Conservation (phyloP, 2,113 vertebrate genomes). For the Epinephelus fuscoguttatus region DNA sequence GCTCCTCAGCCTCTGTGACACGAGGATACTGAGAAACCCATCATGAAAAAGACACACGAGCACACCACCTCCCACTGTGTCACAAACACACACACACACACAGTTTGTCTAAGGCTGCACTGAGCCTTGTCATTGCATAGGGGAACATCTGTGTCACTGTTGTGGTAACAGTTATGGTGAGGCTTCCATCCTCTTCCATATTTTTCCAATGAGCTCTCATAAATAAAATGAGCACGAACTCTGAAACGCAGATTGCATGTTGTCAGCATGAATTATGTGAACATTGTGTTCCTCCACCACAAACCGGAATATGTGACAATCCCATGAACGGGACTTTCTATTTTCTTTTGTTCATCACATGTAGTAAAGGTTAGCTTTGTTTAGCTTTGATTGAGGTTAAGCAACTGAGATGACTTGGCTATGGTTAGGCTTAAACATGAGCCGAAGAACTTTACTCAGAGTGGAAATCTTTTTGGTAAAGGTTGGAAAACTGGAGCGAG, state of each 20-base stretch:
- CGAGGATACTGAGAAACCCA: constrained; percentile 54
- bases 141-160: constrained; percentile 73
- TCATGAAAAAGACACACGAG: constrained; percentile 52
- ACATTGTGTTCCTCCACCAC: constrained; percentile 30
- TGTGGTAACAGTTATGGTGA: constrained; percentile 68
- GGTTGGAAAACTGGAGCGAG: neutral
- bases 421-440: neutral
- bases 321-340: constrained; percentile 6
- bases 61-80: constrained; percentile 45
- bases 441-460: neutral
- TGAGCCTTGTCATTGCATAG: constrained; percentile 49
- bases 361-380: neutral
- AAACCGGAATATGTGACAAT: constrained; percentile 36
- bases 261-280: constrained; percentile 39
- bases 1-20: constrained; percentile 47
- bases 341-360: neutral
- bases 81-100: constrained; percentile 35
- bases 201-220: constrained; percentile 58
- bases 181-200: constrained; percentile 60
- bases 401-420: neutral
- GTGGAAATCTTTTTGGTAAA: neutral
- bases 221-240: constrained; percentile 61
- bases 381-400: neutral
- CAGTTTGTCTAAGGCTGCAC: constrained; percentile 34
- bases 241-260: constrained; percentile 58